These are phyloP conservation scores for Calidris pygmaea DNA, from an alignment of 2,113 vertebrate genomes.

Conservation along the genomic window DNA sequence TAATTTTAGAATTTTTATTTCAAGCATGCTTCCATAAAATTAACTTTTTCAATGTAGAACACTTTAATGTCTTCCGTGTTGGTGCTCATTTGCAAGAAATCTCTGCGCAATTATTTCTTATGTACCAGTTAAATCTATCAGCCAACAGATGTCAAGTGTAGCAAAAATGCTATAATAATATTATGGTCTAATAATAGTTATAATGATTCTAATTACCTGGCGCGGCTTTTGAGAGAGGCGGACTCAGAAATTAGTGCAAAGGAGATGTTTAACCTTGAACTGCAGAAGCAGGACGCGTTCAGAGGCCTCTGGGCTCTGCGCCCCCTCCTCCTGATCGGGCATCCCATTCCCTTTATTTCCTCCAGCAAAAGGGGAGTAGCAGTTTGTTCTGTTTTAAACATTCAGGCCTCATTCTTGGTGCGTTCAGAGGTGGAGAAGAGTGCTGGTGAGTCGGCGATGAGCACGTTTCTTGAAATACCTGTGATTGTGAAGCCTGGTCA, in stretches of 20 bases:
- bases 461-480: background rate
- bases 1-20: slow-evolving; percentile 57
- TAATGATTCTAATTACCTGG: slow-evolving; percentile 73
- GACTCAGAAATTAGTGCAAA: slow-evolving; percentile 28
- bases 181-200: slow-evolving; percentile 75
- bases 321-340: fast-evolving
- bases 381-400: background rate
- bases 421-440: background rate
- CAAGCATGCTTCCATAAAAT: background rate
- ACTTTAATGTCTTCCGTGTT: background rate
- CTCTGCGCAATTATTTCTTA: slow-evolving; percentile 70
- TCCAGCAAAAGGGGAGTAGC: background rate
- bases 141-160: slow-evolving; percentile 76
- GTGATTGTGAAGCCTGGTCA: background rate
- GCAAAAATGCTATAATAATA: slow-evolving; percentile 72
- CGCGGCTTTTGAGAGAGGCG: slow-evolving; percentile 60
- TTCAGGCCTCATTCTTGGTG: fast-evolving
- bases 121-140: slow-evolving; percentile 70
- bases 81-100: slow-evolving; percentile 46
- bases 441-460: background rate
- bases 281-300: background rate
- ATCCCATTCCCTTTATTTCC: background rate
- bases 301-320: background rate
- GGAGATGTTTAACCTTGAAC: slow-evolving; percentile 60
- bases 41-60: background rate